phyloP scores from a whole-genome alignment of 30 jellyfish, hydroid and myxozoan species.

The Chironex yamaguchii region DNA sequence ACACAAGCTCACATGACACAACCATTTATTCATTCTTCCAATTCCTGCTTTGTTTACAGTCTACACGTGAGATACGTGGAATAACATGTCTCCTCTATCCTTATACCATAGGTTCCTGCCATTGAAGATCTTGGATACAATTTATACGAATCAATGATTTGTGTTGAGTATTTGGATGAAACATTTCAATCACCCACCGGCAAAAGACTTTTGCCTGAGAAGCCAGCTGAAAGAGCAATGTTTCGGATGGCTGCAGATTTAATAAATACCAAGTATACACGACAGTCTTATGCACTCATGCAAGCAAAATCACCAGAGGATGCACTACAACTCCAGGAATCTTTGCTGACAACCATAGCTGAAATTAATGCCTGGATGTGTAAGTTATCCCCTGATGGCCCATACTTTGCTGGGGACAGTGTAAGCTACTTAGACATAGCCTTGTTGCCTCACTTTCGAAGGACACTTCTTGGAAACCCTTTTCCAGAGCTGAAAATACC shows the following conservation, averaged over 20 bases:
- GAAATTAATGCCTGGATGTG: slow-evolving; percentile 21
- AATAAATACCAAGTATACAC: slow-evolving; percentile 39
- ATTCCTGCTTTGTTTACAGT: too few species aligned
- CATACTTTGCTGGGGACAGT: slow-evolving; percentile 63
- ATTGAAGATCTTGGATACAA: slow-evolving; percentile 62
- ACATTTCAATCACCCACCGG: slow-evolving; percentile 66
- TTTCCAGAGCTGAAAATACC: slow-evolving; percentile 60
- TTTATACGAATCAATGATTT: slow-evolving; percentile 62
- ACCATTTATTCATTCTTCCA: too few species aligned
- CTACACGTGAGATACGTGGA: too few species aligned
- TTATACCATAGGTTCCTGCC: slow-evolving; percentile 78
- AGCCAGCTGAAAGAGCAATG: slow-evolving; percentile 65
- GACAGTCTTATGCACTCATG: slow-evolving; percentile 65
- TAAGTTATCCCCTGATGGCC: slow-evolving; percentile 41
- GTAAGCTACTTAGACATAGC: slow-evolving; percentile 63
- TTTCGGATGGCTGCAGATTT: slow-evolving; percentile 66
- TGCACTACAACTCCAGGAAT: slow-evolving; percentile 27
- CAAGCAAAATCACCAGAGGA: slow-evolving; percentile 26
- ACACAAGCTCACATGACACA: too few species aligned
- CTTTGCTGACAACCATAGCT: slow-evolving; percentile 29
- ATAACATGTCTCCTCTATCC: too few species aligned
- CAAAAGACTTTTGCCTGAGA: slow-evolving; percentile 55
- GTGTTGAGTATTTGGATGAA: slow-evolving; percentile 78
- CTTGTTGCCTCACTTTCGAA: slow-evolving; percentile 56
- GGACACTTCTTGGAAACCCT: slow-evolving; percentile 40